Conservation (phyloP, 2,113 vertebrate species). For the Columba janthina region DNA sequence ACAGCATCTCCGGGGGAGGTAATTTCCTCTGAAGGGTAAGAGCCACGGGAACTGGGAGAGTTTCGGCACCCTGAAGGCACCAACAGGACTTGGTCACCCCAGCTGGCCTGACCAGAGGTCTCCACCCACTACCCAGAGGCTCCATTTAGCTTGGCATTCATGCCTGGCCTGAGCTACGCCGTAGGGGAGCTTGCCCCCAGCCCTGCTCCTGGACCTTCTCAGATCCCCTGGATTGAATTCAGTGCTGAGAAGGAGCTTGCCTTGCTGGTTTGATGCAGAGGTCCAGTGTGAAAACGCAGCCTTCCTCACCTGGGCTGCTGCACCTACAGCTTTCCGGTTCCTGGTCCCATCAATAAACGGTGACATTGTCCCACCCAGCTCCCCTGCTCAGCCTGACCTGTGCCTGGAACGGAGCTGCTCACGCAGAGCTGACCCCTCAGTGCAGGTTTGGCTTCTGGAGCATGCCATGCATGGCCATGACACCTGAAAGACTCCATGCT, state of each 20-base stretch:
- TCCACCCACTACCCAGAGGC: background rate
- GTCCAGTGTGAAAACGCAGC: background rate
- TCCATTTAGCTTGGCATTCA: background rate
- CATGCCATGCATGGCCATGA: rapidly evolving
- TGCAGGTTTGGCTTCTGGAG: background rate
- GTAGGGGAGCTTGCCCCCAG: background rate
- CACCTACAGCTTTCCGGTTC: background rate
- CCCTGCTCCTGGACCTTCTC: background rate
- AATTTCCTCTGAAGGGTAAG: background rate
- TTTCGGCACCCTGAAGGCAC: background rate
- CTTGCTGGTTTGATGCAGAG: background rate
- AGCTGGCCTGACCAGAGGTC: background rate
- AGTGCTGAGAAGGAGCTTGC: background rate
- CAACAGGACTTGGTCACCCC: rapidly evolving
- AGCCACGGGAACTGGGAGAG: background rate
- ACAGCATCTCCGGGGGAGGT: background rate
- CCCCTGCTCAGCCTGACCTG: background rate
- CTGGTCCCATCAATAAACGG: background rate
- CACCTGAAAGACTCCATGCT: background rate
- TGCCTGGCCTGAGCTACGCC: background rate
- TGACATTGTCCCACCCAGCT: background rate
- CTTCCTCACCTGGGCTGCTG: background rate
- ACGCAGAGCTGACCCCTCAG: background rate
- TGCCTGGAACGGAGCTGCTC: rapidly evolving
- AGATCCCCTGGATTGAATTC: background rate